Conservation (phyloP, 2,797 vertebrate species). For the Peromyscus attwateri region DNA sequence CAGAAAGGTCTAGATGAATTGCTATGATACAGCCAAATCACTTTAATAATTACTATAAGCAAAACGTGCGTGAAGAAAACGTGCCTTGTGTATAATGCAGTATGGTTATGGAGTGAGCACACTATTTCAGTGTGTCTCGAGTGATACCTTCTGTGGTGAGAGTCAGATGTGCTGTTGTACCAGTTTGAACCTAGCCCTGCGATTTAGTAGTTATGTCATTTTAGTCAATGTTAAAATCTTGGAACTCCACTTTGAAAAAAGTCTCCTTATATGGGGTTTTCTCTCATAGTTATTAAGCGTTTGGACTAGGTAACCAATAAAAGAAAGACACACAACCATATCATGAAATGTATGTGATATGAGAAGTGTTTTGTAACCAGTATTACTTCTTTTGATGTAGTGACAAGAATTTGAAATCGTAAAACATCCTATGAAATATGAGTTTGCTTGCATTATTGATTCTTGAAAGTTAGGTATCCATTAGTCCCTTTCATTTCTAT, state of each 20-base stretch:
- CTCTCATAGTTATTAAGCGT: background rate
- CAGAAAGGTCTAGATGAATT: background rate
- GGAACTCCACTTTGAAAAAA: background rate
- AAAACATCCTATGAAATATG: background rate
- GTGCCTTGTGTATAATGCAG: background rate
- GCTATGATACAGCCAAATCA: background rate
- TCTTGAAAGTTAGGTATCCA: conserved; percentile 53
- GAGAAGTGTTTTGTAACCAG: background rate
- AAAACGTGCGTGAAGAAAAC: conserved; percentile 39
- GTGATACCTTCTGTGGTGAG: background rate
- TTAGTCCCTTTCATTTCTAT: background rate
- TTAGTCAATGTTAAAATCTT: background rate
- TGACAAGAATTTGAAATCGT: conserved; percentile 44
- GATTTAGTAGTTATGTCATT: background rate
- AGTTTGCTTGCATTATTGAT: conserved; percentile 38
- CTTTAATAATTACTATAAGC: background rate
- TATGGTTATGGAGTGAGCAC: background rate
- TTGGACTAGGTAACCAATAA: background rate
- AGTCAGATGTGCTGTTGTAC: background rate
- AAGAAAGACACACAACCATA: background rate
- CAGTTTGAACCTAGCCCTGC: background rate
- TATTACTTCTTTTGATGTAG: background rate
- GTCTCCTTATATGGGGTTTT: background rate
- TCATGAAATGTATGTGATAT: background rate
- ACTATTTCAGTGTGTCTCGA: background rate